Conservation (phyloP, 23 tunicate species). For the Aplidium turbinatum region DNA sequence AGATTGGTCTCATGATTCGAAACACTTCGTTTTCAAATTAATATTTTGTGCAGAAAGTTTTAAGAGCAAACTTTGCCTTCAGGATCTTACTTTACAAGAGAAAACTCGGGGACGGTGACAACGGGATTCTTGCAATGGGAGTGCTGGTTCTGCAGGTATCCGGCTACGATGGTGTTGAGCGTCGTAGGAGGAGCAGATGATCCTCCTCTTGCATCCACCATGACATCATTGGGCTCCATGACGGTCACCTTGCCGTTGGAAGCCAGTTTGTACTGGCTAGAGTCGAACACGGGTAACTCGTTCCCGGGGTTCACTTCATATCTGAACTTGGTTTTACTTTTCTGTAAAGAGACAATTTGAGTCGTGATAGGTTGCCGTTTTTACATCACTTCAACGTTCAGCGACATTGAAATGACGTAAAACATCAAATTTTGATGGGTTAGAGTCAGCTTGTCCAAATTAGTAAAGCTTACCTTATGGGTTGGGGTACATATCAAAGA, state of each 20-base stretch:
- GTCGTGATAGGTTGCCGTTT: background rate
- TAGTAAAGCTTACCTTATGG: conserved; percentile 26
- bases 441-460: background rate
- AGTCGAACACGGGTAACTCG: background rate
- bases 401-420: background rate
- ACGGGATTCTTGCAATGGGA: conserved; percentile 85
- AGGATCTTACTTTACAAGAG: conserved; percentile 59
- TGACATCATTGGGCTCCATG: conserved; percentile 28
- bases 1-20: too few relatives aligned
- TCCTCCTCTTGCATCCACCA: background rate
- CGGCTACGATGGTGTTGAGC: conserved; percentile 70
- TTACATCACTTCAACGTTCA: background rate
- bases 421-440: background rate
- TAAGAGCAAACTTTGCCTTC: too few relatives aligned
- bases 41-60: too few relatives aligned
- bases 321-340: conserved; percentile 11
- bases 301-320: background rate
- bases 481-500: conserved; percentile 41
- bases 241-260: conserved; percentile 51
- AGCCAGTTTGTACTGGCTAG: conserved; percentile 26
- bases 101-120: conserved; percentile 89
- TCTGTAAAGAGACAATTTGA: conserved; percentile 9
- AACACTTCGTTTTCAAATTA: too few relatives aligned
- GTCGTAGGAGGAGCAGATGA: conserved; percentile 8
- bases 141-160: conserved; percentile 69